Percentiles rank a stretch among this genome's conserved stretches.
Evolutionary conservation across 2,797 vertebrate genomes (phyloP).

Genomic region (Hydrolagus colliei): DNA sequence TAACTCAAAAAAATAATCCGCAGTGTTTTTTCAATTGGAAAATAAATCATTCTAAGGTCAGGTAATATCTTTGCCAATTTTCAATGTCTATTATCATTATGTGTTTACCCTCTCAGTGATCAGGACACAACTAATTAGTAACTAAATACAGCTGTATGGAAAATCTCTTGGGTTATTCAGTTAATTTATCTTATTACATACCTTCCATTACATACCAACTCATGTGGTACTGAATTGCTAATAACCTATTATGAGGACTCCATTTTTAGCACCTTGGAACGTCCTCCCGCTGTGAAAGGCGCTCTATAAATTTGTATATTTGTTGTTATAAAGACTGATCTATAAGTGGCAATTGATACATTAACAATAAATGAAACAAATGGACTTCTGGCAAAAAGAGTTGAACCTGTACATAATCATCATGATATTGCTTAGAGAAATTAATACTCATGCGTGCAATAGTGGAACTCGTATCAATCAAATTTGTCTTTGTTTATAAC

Average conservation of each 20-base stretch:
- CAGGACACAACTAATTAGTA: neutral
- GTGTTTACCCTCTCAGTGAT: neutral
- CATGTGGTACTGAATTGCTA: neutral
- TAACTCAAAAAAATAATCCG: neutral
- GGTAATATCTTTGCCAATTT: neutral
- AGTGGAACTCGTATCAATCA: neutral
- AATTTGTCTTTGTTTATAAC: neutral
- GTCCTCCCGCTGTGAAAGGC: too few relatives aligned
- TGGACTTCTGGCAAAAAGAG: neutral
- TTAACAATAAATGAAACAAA: neutral
- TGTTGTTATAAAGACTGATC: neutral
- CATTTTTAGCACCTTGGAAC: too few relatives aligned
- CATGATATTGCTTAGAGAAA: neutral
- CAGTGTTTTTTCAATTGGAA: neutral
- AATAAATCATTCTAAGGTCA: neutral
- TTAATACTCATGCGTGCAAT: neutral
- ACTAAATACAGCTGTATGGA: neutral
- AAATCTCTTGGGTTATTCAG: neutral
- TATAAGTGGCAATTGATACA: neutral
- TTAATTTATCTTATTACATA: slow-evolving; percentile 12
- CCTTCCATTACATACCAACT: slow-evolving; percentile 9
- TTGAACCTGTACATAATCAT: neutral
- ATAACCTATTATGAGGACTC: neutral
- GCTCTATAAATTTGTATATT: too few relatives aligned
- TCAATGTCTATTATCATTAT: neutral